Conservation (phyloP, 2,797 vertebrate genomes). For the Distichodus sexfasciatus region DNA sequence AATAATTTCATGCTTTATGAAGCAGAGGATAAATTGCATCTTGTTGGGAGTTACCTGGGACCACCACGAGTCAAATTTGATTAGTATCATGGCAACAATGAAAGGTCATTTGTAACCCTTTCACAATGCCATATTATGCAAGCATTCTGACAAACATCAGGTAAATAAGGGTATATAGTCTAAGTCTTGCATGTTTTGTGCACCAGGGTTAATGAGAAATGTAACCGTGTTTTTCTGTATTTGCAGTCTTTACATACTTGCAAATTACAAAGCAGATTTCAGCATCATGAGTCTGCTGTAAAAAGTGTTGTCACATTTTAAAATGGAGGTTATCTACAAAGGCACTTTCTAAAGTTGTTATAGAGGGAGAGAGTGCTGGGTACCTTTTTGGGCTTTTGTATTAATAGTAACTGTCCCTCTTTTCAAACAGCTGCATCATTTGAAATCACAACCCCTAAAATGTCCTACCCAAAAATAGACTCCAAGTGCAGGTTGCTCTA, state of each 20-base stretch:
- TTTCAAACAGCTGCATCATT: slow-evolving; percentile 54
- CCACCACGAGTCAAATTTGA: slow-evolving; percentile 52
- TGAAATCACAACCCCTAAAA: slow-evolving; percentile 50
- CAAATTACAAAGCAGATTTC: background rate
- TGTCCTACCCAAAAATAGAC: slow-evolving; percentile 57
- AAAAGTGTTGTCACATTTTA: background rate
- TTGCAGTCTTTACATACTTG: background rate
- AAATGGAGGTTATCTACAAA: slow-evolving; percentile 19
- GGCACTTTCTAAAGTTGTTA: slow-evolving; percentile 50
- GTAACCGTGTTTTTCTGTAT: background rate
- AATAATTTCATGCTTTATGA: slow-evolving; percentile 65
- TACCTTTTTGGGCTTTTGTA: slow-evolving; percentile 64
- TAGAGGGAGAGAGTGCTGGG: no score
- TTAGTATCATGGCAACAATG: slow-evolving; percentile 50
- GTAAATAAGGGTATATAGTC: background rate
- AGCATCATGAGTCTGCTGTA: background rate
- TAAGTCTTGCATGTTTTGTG: background rate
- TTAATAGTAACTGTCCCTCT: slow-evolving; percentile 68
- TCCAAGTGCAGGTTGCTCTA: slow-evolving; percentile 51
- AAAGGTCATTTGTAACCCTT: slow-evolving; percentile 49
- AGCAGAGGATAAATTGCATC: slow-evolving; percentile 55
- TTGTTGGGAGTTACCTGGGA: slow-evolving; percentile 49
- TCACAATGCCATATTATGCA: background rate
- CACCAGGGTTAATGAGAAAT: background rate
- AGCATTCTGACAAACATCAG: slow-evolving; percentile 27